These are phyloP conservation scores for Rutilus rutilus DNA, from an alignment of 2,113 vertebrate genomes.

Conservation along the genomic window DNA sequence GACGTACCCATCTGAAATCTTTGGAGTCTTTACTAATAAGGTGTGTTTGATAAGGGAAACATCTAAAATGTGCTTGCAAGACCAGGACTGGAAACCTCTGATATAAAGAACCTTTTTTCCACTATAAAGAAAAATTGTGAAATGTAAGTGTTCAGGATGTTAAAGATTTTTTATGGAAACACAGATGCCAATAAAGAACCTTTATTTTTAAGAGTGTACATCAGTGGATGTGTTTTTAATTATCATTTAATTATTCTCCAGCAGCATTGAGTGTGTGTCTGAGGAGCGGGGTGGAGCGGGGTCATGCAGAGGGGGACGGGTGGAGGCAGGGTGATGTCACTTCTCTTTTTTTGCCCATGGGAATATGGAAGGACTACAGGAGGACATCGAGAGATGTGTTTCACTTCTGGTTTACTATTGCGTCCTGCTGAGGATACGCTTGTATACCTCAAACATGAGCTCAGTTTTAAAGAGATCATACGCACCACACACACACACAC, in stretches of 20 bases:
- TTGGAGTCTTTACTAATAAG: too few relatives aligned
- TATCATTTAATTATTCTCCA: not conserved
- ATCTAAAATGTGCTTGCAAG: too few relatives aligned
- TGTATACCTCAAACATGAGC: not conserved
- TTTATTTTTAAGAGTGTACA: not conserved
- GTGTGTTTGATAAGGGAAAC: too few relatives aligned
- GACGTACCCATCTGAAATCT: too few relatives aligned
- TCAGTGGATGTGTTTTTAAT: not conserved
- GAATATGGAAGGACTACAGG: slow-evolving; percentile 58
- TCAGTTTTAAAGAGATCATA: not conserved
- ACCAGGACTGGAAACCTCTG: not conserved
- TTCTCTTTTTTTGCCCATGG: slow-evolving; percentile 59
- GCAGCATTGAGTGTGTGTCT: slow-evolving; percentile 58
- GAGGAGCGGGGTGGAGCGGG: slow-evolving; percentile 51
- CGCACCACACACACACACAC: too few relatives aligned
- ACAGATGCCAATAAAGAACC: not conserved
- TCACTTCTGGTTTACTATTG: not conserved
- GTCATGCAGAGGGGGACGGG: slow-evolving; percentile 62
- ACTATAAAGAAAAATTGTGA: not conserved
- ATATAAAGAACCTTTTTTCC: not conserved
- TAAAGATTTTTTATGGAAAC: not conserved
- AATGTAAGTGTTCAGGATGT: not conserved
- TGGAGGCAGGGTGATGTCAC: slow-evolving; percentile 68
- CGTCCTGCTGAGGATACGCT: not conserved
- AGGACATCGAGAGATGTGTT: not conserved